Evolutionary conservation across 2,797 vertebrate genomes (phyloP).

Genomic region (Pangasius larnaudii): DNA sequence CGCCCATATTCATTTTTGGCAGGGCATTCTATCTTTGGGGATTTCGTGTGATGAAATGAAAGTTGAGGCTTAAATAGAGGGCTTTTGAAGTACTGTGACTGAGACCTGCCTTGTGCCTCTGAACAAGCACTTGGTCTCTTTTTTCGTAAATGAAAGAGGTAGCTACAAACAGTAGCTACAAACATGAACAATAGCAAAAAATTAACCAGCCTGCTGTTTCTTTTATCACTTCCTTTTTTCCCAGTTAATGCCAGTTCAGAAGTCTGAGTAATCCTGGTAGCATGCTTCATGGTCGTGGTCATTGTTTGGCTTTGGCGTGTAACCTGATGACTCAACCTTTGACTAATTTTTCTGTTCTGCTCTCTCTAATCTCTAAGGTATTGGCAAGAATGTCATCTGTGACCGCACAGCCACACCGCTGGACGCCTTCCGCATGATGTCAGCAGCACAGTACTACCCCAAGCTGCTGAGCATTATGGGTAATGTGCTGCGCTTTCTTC

Average conservation of each 20-base stretch:
- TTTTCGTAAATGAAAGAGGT: not conserved
- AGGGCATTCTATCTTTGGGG: conserved; percentile 18
- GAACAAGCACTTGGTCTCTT: not conserved
- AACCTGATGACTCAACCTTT: conserved; percentile 9
- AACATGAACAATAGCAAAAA: conserved; percentile 23
- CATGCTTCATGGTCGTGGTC: not conserved
- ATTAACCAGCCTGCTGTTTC: not conserved
- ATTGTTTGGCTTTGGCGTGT: conserved; percentile 4
- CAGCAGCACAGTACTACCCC: conserved; percentile 97
- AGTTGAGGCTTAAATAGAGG: conserved; percentile 57
- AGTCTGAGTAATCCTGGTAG: not conserved
- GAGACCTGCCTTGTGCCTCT: not conserved
- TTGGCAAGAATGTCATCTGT: conserved; percentile 98
- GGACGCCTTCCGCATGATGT: conserved; percentile 98
- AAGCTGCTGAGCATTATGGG: conserved; percentile 99
- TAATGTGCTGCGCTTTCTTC: conserved; percentile 94
- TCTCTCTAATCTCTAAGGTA: conserved; percentile 75
- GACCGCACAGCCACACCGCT: conserved; percentile 94
- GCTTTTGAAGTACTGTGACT: conserved; percentile 30
- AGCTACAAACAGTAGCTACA: not conserved
- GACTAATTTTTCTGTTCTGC: conserved; percentile 31
- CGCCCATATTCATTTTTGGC: not conserved
- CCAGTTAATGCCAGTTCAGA: conserved; percentile 1
- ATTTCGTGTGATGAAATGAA: conserved; percentile 29
- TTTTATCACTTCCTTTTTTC: not conserved